phyloP scores from a whole-genome alignment of 2,888 invertebrate species.

The Cantharis flavilabris region DNA sequence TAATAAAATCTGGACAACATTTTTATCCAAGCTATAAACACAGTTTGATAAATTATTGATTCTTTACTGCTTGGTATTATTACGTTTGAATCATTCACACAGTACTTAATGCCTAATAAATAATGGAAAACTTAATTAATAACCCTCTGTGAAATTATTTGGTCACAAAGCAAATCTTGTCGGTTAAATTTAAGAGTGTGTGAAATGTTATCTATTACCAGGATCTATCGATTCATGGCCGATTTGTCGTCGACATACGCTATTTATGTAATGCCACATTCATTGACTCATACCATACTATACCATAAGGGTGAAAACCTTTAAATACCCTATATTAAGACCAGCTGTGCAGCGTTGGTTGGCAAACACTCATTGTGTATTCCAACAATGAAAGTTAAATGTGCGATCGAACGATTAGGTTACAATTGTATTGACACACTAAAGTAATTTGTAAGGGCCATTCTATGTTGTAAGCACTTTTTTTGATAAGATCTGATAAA shows the following conservation, averaged over 20 bases:
- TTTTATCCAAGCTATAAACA: background rate
- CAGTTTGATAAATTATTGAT: background rate
- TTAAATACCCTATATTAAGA: slow-evolving; percentile 43
- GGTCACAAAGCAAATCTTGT: slow-evolving; percentile 32
- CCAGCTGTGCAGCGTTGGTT: slow-evolving; percentile 54
- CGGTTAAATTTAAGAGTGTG: slow-evolving; percentile 49
- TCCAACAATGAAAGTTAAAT: slow-evolving; percentile 55
- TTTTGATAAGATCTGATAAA: slow-evolving; percentile 46
- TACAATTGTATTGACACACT: slow-evolving; percentile 54
- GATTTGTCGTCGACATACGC: slow-evolving; percentile 52
- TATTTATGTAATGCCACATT: slow-evolving; percentile 49
- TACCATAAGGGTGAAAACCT: slow-evolving; percentile 36
- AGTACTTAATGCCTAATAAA: slow-evolving; percentile 14
- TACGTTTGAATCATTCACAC: background rate
- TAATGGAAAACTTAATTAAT: slow-evolving; percentile 28
- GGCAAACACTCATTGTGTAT: slow-evolving; percentile 53
- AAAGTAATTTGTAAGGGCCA: slow-evolving; percentile 54
- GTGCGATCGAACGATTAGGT: slow-evolving; percentile 55
- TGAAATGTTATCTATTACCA: slow-evolving; percentile 52
- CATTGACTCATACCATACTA: slow-evolving; percentile 42
- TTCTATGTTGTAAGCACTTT: slow-evolving; percentile 38
- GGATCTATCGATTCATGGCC: slow-evolving; percentile 52
- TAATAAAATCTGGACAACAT: background rate
- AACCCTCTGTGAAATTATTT: slow-evolving; percentile 24
- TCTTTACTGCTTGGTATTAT: background rate